These are phyloP conservation scores for human (Homo sapiens) DNA, from an alignment of 2,113 vertebrate species.

Conservation along the genomic window GRCh38 chr18:21427501-21428000, in stretches of 20 bases:
- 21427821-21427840: neutral
- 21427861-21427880: neutral
- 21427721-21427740: neutral
- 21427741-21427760: neutral
- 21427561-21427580: neutral
- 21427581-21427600: neutral
- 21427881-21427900: neutral
- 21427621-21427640: neutral
- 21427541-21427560: neutral
- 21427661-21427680: neutral
- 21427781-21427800: neutral
- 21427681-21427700: neutral
- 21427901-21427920: too few species aligned
- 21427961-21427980: too few species aligned
- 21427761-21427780: neutral
- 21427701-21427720: neutral
- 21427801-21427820: neutral
- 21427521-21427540: neutral
- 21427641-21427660: neutral
- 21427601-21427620: neutral
- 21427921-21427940: too few species aligned
- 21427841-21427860: neutral
- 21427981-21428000: too few species aligned
- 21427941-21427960: too few species aligned
- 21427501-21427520: too few species aligned